These are phyloP conservation scores for Hermaeophaga mercurialis DNA, from an alignment of 2,888 invertebrate genomes.

Conservation along the genomic window DNA sequence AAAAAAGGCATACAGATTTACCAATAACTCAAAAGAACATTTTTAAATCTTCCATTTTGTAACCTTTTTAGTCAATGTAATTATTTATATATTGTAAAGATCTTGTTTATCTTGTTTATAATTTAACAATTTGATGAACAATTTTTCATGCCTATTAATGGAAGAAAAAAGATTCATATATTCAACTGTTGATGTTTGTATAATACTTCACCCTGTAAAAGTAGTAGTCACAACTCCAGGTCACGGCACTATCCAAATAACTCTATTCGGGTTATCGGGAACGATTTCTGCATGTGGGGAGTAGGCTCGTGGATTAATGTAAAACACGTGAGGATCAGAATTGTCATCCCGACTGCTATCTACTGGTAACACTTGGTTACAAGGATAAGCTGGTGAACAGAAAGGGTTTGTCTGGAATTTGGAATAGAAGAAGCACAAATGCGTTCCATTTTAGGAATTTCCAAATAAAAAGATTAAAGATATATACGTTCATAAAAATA, in stretches of 20 bases:
- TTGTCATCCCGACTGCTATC: conserved; percentile 20
- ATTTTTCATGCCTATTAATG: no score
- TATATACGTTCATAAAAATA: no score
- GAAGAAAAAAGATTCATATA: no score
- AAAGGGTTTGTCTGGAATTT: background rate
- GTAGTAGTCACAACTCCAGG: background rate
- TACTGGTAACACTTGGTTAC: conserved; percentile 17
- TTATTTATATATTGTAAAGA: no score
- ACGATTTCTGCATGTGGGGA: conserved; percentile 41
- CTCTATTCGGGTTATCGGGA: conserved; percentile 15
- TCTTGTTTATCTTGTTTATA: no score
- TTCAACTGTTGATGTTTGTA: background rate
- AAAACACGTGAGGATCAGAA: conserved; percentile 38
- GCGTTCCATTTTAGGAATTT: no score
- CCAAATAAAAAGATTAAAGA: no score
- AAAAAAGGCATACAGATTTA: no score
- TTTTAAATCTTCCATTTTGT: no score
- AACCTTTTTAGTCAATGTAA: no score
- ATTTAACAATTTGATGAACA: no score
- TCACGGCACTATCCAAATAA: conserved; percentile 19
- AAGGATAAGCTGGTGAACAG: background rate
- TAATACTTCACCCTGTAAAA: background rate
- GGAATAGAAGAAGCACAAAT: background rate
- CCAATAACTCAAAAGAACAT: no score
- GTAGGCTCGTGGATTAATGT: conserved; percentile 45